Base-by-base conservation (phyloP, 2,888 invertebrate genomes). In the Ptychoptera albimana region DNA sequence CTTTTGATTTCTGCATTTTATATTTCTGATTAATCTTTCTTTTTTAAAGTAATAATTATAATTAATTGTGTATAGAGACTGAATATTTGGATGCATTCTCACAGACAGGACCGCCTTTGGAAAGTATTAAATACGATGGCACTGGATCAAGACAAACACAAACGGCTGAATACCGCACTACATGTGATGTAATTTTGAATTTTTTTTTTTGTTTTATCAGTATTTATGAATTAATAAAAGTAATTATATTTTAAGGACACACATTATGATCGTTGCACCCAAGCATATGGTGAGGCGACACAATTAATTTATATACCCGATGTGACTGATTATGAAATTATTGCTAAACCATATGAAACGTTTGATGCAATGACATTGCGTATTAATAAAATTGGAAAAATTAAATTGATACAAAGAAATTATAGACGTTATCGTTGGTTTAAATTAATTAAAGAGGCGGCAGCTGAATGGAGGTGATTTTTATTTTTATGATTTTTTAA, bases 41-140 rank as follows among this genome's bases (percentile, higher is more conserved):
- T 12, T 30, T 42, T 11, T 30, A 32, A 36, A n/a, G 34, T 41
- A 39, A 14, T 37, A 8, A 30, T 16, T 10, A 35, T 32, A 38
- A 38, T 30, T 15, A 37, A 10, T 32, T 38, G 3, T 14, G 5
- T 49, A 46, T 53, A 73, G 74, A 69, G 42, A 61, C 72, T 8
- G 73, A 80, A 54, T 92, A 80, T 59, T 77, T 85, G 53, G 82
- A 93, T 64, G 91, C 87, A 3, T 78, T 73, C 49, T 78, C 84
- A 0, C 91, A 92, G 67, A 91, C 91, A 5, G 66, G 66, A 2
- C 66, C 65, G 0, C 56, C 58, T 41, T 52, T 59, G 5, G 58
- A 62, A 31, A 56, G 55, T 45, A 52, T 55, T 29, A 63, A 60
- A 48, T 52, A 47, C 32, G 49, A 53, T 32, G 55, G 53, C 2